phyloP scores from a whole-genome alignment of 1,140 invertebrate genomes.

The Teleogryllus occipitalis region DNA sequence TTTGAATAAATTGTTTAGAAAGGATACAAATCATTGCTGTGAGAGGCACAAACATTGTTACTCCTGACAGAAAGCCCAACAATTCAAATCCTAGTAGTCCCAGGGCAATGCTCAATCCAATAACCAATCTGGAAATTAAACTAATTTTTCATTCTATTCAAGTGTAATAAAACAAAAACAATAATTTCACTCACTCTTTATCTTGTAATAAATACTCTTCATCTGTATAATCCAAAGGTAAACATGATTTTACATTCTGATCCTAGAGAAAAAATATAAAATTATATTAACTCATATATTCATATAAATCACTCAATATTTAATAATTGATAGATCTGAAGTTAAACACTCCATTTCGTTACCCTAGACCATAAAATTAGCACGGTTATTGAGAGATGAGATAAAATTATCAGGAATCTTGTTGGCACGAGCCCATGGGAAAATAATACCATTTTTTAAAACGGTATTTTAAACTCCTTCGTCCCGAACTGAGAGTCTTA shows the following conservation, averaged over 20 bases:
- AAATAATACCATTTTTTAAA: slow-evolving; percentile 12
- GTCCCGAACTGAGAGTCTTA: too few species aligned
- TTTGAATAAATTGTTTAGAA: slow-evolving; percentile 26
- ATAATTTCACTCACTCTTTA: slow-evolving; percentile 27
- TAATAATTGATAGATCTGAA: not conserved
- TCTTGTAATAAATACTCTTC: slow-evolving; percentile 14
- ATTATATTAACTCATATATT: not conserved
- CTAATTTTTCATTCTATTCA: not conserved
- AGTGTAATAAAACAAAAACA: not conserved
- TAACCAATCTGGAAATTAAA: slow-evolving; percentile 41
- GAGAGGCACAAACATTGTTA: slow-evolving; percentile 54
- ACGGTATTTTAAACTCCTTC: not conserved
- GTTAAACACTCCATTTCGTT: slow-evolving; percentile 30
- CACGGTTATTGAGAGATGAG: slow-evolving; percentile 43
- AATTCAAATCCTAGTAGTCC: slow-evolving; percentile 50
- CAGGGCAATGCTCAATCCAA: slow-evolving; percentile 42
- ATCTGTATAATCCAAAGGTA: slow-evolving; percentile 16
- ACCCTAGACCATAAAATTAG: slow-evolving; percentile 49
- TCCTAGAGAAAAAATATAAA: slow-evolving; percentile 16
- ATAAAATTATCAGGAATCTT: slow-evolving; percentile 45
- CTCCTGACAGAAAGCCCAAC: slow-evolving; percentile 50
- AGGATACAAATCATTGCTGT: slow-evolving; percentile 59
- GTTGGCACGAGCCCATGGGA: slow-evolving; percentile 39
- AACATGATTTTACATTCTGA: slow-evolving; percentile 13
- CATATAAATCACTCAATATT: not conserved